Percentiles rank a stretch among this genome's conserved stretches.
Evolutionary conservation across 2,888 invertebrate genomes (phyloP).

Genomic region (Bhutanitis thaidina): DNA sequence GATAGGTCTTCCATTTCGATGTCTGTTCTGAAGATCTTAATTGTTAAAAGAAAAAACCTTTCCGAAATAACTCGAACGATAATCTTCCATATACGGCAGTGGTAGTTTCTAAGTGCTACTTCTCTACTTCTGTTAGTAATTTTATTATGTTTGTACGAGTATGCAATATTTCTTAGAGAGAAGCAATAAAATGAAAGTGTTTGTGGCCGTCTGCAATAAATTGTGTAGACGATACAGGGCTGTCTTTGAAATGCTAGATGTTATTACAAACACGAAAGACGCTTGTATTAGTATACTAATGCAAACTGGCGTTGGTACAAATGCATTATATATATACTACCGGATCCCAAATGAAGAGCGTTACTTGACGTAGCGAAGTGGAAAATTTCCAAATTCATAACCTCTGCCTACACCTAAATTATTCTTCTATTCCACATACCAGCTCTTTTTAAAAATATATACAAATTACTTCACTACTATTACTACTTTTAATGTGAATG

Average conservation of each 20-base stretch:
- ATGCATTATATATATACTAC: too few species aligned
- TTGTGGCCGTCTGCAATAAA: conserved; percentile 4
- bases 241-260: background rate
- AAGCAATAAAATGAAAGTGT: conserved; percentile 1
- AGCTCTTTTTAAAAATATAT: too few species aligned
- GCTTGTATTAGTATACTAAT: background rate
- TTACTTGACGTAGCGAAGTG: too few species aligned
- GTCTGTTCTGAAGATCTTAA: too few species aligned
- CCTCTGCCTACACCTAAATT: too few species aligned
- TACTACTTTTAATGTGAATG: too few species aligned
- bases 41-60: too few species aligned
- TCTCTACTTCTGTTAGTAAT: background rate
- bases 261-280: background rate
- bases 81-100: background rate
- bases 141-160: background rate
- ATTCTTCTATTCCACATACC: too few species aligned
- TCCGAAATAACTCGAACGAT: background rate
- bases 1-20: too few species aligned
- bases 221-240: background rate
- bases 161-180: background rate
- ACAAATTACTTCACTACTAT: too few species aligned
- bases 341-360: too few species aligned
- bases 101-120: background rate
- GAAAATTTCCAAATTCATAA: too few species aligned
- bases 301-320: background rate